Base-by-base conservation (phyloP, 2,888 invertebrate species). In the Eulithis testata region DNA sequence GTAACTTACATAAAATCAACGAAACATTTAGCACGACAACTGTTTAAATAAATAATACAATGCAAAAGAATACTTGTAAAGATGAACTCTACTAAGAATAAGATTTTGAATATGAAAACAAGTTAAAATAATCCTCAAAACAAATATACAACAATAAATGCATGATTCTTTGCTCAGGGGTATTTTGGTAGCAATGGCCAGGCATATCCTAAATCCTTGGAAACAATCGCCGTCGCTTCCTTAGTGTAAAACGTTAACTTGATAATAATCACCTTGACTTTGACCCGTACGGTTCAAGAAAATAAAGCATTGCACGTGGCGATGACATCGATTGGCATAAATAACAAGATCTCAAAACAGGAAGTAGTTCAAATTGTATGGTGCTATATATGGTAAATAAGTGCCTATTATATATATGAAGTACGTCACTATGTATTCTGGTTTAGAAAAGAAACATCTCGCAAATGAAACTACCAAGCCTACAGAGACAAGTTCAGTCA, bases 251-350 rank as follows among this genome's bases (percentile, higher is more conserved):
- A 53, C 37, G 36, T 31, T 49, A 12, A 14, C 27, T 40, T 49
- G 37, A 51, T 40, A 40, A 40, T 40, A 40, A 21, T 70, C 60
- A 70, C 70, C 67, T 69, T 70, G 73, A 68, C 72, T 68, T 72
- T 73, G 73, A 70, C 69, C 66, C 58, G 53, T 45, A 50, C 47
- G 55, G 47, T 45, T 47, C 47, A 47, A 61, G 55, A 68, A 69
- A 55, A 65, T 62, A 65, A 63, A 43, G 66, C 62, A 54, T 55
- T 40, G 55, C 37, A 58, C 43, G 58, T 51, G 43, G 44, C 61
- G 53, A 58, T 40, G 55, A 47, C 62, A 58, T 55, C 47, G 14
- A 59, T 66, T 60, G 51, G 59, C 54, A 62, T 62, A 55, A 61
- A 61, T 66, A 65, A 60, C 60, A 62, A 40, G 61, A 63, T 67